Percentiles rank a stretch among this genome's conserved stretches.
Conservation (phyloP, 2,797 vertebrate genomes). For the Gymnoscopelus microlampas region DNA sequence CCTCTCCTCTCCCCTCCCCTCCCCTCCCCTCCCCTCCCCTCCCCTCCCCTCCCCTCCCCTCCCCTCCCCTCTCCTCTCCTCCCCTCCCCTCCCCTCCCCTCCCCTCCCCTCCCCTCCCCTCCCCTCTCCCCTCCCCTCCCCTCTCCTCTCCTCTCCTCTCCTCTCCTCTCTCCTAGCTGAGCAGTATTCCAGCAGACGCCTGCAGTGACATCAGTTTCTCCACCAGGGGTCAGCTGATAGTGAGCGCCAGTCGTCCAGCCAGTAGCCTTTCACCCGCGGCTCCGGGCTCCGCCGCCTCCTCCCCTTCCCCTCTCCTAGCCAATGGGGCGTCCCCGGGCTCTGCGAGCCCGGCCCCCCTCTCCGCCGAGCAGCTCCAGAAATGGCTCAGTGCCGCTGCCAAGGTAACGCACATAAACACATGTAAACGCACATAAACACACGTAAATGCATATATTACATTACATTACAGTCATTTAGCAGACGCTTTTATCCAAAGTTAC, state of each 20-base stretch:
- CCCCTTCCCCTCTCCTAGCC: constrained; percentile 70
- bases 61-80: no score
- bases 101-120: constrained; percentile 35
- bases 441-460: no score
- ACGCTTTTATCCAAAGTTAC: no score
- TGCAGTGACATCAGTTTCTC: constrained; percentile 91
- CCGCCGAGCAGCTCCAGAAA: constrained; percentile 81
- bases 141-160: neutral
- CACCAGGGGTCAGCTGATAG: constrained; percentile 89
- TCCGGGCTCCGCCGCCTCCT: constrained; percentile 55
- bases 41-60: no score
- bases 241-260: constrained; percentile 75
- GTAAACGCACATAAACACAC: no score
- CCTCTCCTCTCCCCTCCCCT: no score
- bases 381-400: constrained; percentile 86
- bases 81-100: neutral
- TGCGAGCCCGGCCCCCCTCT: constrained; percentile 28
- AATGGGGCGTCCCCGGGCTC: constrained; percentile 56
- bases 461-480: no score
- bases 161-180: constrained; percentile 78
- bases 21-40: no score
- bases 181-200: constrained; percentile 83
- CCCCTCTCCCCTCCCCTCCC: neutral
- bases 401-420: constrained; percentile 73
- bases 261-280: constrained; percentile 58